Conservation (phyloP, 2,797 vertebrate species). For the Pipistrellus pipistrellus region DNA sequence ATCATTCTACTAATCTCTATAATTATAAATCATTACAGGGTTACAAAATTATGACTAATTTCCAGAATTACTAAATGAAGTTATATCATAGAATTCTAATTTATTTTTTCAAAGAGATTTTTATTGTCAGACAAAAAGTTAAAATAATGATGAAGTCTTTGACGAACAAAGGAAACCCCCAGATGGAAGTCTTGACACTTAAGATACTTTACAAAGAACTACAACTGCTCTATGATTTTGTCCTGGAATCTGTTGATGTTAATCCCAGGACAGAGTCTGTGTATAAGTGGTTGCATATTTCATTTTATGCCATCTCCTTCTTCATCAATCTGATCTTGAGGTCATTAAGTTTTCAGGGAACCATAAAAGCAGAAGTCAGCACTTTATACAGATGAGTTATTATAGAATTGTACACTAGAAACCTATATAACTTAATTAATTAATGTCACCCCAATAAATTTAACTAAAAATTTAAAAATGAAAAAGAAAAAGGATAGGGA, state of each 20-base stretch:
- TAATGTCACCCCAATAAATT: background rate
- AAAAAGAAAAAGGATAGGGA: background rate
- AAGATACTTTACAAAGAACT: background rate
- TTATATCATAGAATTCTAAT: background rate
- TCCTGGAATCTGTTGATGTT: background rate
- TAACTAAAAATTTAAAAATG: background rate
- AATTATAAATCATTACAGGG: constrained; percentile 23
- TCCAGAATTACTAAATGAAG: constrained; percentile 52
- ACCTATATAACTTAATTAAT: background rate
- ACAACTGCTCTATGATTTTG: background rate
- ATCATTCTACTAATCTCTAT: constrained; percentile 37
- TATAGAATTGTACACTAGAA: background rate
- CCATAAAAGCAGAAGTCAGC: background rate
- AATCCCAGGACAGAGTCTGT: background rate
- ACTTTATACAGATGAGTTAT: constrained; percentile 5
- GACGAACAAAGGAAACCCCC: background rate
- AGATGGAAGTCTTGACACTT: background rate
- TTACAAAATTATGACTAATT: constrained; percentile 34
- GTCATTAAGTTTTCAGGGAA: constrained; percentile 29
- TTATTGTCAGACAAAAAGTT: constrained; percentile 19
- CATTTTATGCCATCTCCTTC: background rate
- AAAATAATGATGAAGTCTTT: background rate
- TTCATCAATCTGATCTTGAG: background rate
- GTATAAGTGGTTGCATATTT: background rate
- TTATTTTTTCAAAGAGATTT: background rate